Conservation (phyloP, 2,888 invertebrate genomes). For the Trachelus iudaicus region DNA sequence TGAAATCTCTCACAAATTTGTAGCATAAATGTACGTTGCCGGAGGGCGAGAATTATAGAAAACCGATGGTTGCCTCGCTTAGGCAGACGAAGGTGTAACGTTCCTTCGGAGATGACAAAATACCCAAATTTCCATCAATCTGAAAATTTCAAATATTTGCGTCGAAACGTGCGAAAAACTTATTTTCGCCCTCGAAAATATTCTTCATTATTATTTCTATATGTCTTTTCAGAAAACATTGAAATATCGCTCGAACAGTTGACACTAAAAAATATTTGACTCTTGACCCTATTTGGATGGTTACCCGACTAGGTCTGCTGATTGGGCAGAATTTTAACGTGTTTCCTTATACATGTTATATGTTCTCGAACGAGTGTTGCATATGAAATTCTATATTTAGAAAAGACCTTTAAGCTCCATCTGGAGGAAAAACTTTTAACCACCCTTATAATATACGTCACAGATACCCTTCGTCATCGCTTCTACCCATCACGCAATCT, state of each 20-base stretch:
- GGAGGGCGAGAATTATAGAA: background rate
- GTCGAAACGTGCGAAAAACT: no score
- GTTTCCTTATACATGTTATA: constrained; percentile 17
- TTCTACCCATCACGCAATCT: constrained; percentile 23
- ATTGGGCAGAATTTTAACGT: constrained; percentile 31
- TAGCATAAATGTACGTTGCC: background rate
- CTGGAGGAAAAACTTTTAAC: background rate
- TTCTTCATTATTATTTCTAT: no score
- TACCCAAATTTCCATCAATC: no score
- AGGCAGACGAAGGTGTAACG: no score
- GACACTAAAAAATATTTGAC: background rate
- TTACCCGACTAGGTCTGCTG: constrained; percentile 28
- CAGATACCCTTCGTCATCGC: constrained; percentile 23
- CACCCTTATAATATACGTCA: constrained; percentile 6
- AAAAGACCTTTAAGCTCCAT: background rate
- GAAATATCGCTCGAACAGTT: background rate
- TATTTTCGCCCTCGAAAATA: no score
- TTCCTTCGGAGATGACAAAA: no score
- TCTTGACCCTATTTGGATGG: constrained; percentile 21
- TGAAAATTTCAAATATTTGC: no score
- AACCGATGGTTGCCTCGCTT: background rate
- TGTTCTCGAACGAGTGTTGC: background rate
- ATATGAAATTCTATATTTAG: background rate
- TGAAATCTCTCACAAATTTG: background rate
- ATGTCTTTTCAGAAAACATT: background rate